Evolutionary conservation across 1,140 invertebrate genomes (phyloP).

Genomic region (Hormaphis cornu): DNA sequence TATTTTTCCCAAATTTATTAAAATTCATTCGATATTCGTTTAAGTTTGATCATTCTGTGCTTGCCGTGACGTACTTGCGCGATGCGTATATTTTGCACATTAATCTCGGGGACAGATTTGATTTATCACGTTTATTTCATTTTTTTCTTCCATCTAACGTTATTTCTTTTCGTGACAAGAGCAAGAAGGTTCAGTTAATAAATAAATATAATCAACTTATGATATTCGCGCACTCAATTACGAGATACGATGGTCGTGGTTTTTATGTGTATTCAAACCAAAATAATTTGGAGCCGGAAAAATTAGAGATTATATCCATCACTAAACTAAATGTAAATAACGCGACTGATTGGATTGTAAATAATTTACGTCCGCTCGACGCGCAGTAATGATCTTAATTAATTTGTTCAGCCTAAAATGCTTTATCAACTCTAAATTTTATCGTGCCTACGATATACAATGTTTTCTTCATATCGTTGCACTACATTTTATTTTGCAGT

Average conservation of each 20-base stretch:
- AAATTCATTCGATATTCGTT: too few relatives aligned
- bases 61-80: too few relatives aligned
- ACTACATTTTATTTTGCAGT: too few relatives aligned
- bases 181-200: not conserved
- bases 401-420: conserved; percentile 7
- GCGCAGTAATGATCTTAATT: not conserved
- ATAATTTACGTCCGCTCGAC: not conserved
- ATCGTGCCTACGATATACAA: too few relatives aligned
- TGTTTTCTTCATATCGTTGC: too few relatives aligned
- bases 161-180: not conserved
- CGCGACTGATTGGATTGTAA: not conserved
- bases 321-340: not conserved
- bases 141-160: not conserved
- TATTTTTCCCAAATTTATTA: too few relatives aligned
- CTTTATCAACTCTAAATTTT: too few relatives aligned
- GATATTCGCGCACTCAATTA: too few relatives aligned
- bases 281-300: not conserved
- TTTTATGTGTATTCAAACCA: not conserved
- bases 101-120: not conserved
- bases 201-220: too few relatives aligned
- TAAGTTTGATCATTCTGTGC: too few relatives aligned
- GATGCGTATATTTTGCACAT: not conserved
- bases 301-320: not conserved
- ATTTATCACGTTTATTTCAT: not conserved
- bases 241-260: too few relatives aligned